Evolutionary conservation across 2,797 vertebrate species (phyloP), one percentile per base, ranked within the genome.

Genomic region (Meda fulgida): DNA sequence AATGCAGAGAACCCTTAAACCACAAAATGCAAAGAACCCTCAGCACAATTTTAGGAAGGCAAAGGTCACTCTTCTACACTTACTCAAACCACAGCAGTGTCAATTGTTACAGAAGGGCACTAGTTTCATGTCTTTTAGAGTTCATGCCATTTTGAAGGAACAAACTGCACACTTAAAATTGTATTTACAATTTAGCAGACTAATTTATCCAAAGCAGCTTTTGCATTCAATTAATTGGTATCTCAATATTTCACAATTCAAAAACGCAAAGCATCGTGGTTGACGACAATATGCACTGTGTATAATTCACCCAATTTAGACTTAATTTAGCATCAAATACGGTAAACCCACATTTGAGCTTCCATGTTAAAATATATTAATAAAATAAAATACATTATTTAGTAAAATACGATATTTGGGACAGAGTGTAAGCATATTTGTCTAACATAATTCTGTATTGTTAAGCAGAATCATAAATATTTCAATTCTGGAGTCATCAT

Each of bases 1-100:
- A 65, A 71, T 63, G 36, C n/a, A 36, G 34, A 36, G 5, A 5
- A 36, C 34, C 34, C 34, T 5, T 36, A 36, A 36, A 36, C 36
- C 55, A 51, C 66, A 36, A 34, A 65, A 72, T 65, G 36, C 26
- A 43, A 38, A 67, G 60, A 71, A 14, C 36, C 26, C 19, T 70
- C 14, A 16, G 63, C n/a, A 38, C 51, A 60, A 63, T 60, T 79
- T 66, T 67, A n/a, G 71, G 63, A 58, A 81, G 58, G 31, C 58
- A 75, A 67, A 75, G 51, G 70, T 76, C 53, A 66, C 31, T 71
- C 48, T 78, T 13, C 3, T 58, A n/a, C 10, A 40, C 60, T 21
- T n/a, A 34, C 38, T 80, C 29, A 85, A 85, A n/a, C 16, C 38
- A 81, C 11, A 16, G 48, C 34, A 11, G 55, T 67, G 19, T 58